These are phyloP conservation scores for Hypothenemus hampei DNA, from an alignment of 1,140 invertebrate species.

Conservation along the genomic window DNA sequence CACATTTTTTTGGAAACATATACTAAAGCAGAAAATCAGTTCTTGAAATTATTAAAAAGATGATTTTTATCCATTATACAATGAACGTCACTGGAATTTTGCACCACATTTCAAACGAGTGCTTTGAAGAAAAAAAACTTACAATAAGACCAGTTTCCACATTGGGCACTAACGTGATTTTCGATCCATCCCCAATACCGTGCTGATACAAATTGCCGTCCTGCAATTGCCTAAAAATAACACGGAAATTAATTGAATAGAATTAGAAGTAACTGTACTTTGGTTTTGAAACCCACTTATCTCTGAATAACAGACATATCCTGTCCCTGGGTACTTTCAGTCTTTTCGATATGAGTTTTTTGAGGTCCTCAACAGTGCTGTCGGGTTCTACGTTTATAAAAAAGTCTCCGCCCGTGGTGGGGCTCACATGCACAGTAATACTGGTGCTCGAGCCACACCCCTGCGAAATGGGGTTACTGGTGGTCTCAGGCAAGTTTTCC, in stretches of 20 bases:
- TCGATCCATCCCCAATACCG: constrained; percentile 78
- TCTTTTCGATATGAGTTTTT: constrained; percentile 86
- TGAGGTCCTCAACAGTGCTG: constrained; percentile 80
- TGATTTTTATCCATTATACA: too few species aligned
- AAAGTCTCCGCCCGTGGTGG: constrained; percentile 87
- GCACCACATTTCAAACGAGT: too few species aligned
- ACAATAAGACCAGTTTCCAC: constrained; percentile 92
- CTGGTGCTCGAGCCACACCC: constrained; percentile 64
- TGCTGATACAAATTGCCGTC: constrained; percentile 84
- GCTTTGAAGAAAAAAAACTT: constrained; percentile 50
- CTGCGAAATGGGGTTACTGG: constrained; percentile 44
- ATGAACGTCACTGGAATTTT: too few species aligned
- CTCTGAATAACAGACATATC: constrained; percentile 84
- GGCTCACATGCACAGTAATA: constrained; percentile 77
- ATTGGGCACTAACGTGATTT: constrained; percentile 83
- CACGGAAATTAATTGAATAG: background rate
- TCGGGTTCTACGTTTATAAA: constrained; percentile 71
- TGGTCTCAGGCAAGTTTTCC: constrained; percentile 43
- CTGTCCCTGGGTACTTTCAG: constrained; percentile 87
- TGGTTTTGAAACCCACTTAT: constrained; percentile 66
- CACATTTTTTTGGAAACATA: too few species aligned
- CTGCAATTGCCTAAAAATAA: constrained; percentile 69
- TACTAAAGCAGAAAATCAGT: too few species aligned
- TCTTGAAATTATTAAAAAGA: too few species aligned
- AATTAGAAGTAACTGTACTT: constrained; percentile 35